Conservation (phyloP, 1,140 invertebrate genomes). For the Nomia melanderi region DNA sequence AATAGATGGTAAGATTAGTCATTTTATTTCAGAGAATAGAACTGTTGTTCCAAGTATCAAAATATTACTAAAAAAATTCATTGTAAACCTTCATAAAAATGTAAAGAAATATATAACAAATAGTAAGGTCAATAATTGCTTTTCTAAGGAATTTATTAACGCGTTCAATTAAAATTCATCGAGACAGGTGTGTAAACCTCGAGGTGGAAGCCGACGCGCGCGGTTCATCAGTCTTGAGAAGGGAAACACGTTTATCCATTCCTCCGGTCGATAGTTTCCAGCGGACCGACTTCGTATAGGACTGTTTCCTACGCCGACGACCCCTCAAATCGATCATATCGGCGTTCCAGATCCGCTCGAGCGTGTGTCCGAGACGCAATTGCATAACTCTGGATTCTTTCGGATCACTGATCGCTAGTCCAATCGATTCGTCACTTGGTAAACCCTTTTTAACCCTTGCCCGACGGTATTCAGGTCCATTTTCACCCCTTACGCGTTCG, state of each 20-base stretch:
- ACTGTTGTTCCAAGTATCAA: too few relatives aligned
- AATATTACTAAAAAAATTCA: too few relatives aligned
- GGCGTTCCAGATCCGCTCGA: conserved; percentile 4
- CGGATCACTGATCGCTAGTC: background rate
- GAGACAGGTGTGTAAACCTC: background rate
- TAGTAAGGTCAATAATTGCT: too few relatives aligned
- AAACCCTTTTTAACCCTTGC: background rate
- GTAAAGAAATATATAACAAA: background rate
- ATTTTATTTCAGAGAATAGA: too few relatives aligned
- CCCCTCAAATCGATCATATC: conserved; percentile 1
- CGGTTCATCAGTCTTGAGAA: background rate
- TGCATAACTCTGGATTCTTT: background rate
- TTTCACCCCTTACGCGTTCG: background rate
- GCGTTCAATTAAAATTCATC: background rate
- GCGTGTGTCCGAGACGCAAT: conserved; percentile 1
- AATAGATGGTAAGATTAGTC: too few relatives aligned
- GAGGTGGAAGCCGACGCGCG: background rate
- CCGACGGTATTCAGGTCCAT: background rate
- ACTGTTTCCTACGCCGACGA: conserved; percentile 1
- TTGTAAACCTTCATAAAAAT: too few relatives aligned
- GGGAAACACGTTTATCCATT: conserved; percentile 3
- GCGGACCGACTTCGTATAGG: background rate
- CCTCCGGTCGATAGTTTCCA: conserved; percentile 2
- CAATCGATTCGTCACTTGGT: background rate
- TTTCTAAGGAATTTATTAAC: background rate